Conservation (phyloP, 2,888 invertebrate genomes). For the Aspidiotus rigidus region DNA sequence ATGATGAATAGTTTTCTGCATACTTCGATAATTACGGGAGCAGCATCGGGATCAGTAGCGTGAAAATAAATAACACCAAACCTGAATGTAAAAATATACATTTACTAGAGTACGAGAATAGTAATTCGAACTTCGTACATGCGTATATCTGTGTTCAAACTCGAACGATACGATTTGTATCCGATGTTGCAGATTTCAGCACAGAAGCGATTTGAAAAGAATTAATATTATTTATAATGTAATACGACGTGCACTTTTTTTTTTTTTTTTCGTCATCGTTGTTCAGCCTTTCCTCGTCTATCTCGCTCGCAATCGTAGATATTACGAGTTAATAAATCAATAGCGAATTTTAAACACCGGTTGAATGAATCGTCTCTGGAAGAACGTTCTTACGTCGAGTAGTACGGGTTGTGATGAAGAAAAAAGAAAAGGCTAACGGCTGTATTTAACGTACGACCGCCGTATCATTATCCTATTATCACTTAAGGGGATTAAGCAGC, state of each 20-base stretch:
- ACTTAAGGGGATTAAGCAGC: conserved; percentile 3
- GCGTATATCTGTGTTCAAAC: too few species aligned
- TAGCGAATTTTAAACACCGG: background rate
- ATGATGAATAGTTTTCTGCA: background rate
- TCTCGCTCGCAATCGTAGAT: background rate
- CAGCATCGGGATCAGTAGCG: background rate
- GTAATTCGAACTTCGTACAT: too few species aligned
- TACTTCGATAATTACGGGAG: background rate
- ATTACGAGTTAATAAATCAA: background rate
- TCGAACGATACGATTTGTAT: too few species aligned
- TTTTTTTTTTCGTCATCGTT: too few species aligned
- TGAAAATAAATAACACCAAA: too few species aligned
- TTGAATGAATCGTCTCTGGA: background rate
- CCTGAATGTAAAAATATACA: too few species aligned
- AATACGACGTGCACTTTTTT: background rate
- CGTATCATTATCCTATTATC: conserved; percentile 22
- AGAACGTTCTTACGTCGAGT: background rate
- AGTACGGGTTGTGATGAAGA: background rate
- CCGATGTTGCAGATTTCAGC: background rate
- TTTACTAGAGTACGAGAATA: too few species aligned
- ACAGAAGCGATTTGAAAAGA: conserved; percentile 14
- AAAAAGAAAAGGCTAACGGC: background rate
- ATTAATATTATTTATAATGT: conserved; percentile 9
- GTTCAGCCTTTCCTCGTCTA: too few species aligned
- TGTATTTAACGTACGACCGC: conserved; percentile 14